These are phyloP conservation scores for Pheosia tremula DNA, from an alignment of 2,888 invertebrate species.

Conservation along the genomic window DNA sequence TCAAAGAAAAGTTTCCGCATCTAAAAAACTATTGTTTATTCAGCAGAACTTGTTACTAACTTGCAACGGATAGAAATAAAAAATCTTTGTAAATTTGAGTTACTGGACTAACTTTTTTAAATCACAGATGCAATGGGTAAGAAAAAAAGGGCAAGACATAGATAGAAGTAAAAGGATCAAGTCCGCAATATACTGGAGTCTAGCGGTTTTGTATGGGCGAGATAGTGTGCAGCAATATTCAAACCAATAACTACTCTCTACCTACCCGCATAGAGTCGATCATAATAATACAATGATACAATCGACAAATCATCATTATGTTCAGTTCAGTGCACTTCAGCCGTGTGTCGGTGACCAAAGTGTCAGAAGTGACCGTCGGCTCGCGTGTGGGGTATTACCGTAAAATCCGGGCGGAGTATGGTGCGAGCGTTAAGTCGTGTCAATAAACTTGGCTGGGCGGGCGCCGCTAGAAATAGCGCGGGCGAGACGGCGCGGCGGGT, in stretches of 20 bases:
- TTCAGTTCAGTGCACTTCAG: not conserved
- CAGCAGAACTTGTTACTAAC: not conserved
- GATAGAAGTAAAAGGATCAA: no score
- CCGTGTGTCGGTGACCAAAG: slow-evolving; percentile 7
- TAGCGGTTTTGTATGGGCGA: no score
- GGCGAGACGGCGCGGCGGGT: slow-evolving; percentile 69
- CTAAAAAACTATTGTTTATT: not conserved
- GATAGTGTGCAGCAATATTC: not conserved
- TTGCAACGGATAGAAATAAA: no score
- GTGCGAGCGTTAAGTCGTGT: slow-evolving; percentile 59
- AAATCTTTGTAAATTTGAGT: not conserved
- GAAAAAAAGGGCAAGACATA: no score
- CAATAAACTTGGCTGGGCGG: slow-evolving; percentile 82
- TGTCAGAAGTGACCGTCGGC: not conserved
- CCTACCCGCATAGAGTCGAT: not conserved
- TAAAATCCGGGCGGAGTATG: slow-evolving; percentile 60
- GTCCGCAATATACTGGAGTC: no score
- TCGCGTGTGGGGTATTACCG: slow-evolving; percentile 46
- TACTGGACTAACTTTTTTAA: not conserved
- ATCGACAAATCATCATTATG: slow-evolving; percentile 6
- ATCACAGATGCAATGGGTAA: no score
- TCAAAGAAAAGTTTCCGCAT: slow-evolving; percentile 5
- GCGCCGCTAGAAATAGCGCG: slow-evolving; percentile 75
- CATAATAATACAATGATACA: not conserved
- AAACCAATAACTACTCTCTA: not conserved